Conservation (phyloP, 2,797 vertebrate species). For the Arrhamphus sclerolepis region DNA sequence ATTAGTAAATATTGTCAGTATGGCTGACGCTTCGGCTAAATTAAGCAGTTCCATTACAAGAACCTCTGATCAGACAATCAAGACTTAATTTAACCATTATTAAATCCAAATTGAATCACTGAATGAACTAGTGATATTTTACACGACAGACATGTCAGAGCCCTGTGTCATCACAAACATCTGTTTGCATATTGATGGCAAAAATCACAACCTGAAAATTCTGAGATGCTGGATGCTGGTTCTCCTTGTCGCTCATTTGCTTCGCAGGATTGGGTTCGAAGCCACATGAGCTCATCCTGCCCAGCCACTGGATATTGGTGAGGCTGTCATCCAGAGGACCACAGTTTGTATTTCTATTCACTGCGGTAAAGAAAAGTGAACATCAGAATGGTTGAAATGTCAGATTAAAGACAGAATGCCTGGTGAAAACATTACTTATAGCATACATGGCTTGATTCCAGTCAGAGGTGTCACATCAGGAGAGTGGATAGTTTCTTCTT, state of each 20-base stretch:
- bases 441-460: slow-evolving; percentile 65
- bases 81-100: too few species aligned
- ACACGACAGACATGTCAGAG: slow-evolving; percentile 4
- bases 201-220: slow-evolving; percentile 56
- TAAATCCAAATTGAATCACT: too few species aligned
- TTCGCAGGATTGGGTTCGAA: slow-evolving; percentile 72
- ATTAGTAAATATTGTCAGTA: too few species aligned
- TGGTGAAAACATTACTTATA: rapidly evolving
- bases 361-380: slow-evolving; percentile 31
- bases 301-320: slow-evolving; percentile 93
- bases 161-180: background rate
- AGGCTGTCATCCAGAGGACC: slow-evolving; percentile 86
- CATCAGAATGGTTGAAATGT: background rate
- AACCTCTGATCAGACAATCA: too few species aligned
- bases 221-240: slow-evolving; percentile 44
- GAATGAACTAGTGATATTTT: too few species aligned
- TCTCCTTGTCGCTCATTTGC: slow-evolving; percentile 81
- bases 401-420: background rate
- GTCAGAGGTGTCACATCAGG: slow-evolving; percentile 43
- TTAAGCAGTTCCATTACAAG: too few species aligned
- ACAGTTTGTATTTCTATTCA: slow-evolving; percentile 68
- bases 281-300: slow-evolving; percentile 83
- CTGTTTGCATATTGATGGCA: slow-evolving; percentile 1
- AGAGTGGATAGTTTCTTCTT: slow-evolving; percentile 3
- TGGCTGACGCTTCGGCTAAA: too few species aligned